Percentiles rank a stretch among this genome's conserved stretches.
phyloP scores from a whole-genome alignment of 2,797 vertebrate species.

The Mus spretus region DNA sequence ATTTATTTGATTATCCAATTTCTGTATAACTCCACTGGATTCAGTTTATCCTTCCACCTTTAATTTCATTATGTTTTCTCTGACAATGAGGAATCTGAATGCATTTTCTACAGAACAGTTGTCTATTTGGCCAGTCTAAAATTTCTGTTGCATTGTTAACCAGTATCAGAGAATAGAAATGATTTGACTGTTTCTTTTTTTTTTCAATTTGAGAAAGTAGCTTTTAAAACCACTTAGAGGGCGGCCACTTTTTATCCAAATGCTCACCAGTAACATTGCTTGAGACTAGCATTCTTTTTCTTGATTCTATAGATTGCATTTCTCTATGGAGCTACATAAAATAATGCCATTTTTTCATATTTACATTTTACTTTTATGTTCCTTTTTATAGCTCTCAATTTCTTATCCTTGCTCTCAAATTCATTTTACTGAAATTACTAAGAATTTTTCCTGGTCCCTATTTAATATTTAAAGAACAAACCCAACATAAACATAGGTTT shows the following conservation, averaged over 20 bases:
- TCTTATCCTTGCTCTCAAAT: neutral
- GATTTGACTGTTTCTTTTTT: neutral
- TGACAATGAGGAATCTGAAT: neutral
- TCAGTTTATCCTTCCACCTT: neutral
- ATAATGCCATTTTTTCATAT: neutral
- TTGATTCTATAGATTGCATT: neutral
- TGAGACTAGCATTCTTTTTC: neutral
- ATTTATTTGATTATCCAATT: neutral
- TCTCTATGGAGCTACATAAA: neutral
- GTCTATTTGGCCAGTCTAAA: neutral
- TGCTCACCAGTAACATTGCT: neutral
- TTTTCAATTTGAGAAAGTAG: neutral
- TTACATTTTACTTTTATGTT: neutral
- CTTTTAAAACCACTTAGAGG: neutral
- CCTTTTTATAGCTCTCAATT: neutral
- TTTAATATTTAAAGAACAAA: neutral
- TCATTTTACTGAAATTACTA: conserved; percentile 19
- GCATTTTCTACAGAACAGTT: neutral
- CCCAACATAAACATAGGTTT: neutral
- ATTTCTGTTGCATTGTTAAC: neutral
- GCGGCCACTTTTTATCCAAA: neutral
- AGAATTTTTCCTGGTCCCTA: neutral
- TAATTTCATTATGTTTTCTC: neutral
- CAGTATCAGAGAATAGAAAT: neutral
- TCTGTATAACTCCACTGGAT: neutral